phyloP scores from a whole-genome alignment of 2,797 vertebrate genomes.

The Poecilia wingei region DNA sequence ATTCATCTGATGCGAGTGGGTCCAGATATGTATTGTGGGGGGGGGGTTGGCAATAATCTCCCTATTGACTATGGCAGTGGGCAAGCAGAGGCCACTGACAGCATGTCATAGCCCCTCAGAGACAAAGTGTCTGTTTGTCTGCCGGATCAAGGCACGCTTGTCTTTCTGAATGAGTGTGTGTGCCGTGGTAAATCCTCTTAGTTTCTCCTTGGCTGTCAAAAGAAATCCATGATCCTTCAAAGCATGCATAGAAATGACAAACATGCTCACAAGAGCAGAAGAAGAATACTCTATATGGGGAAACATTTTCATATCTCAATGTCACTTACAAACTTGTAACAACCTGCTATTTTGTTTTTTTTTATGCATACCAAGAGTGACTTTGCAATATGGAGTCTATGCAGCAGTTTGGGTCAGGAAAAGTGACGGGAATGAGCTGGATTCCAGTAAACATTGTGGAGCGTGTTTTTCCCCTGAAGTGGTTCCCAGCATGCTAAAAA shows the following conservation, averaged over 20 bases:
- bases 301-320: not conserved
- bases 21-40: slow-evolving; percentile 49
- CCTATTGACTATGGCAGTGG: slow-evolving; percentile 52
- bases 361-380: not conserved
- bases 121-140: slow-evolving; percentile 66
- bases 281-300: not conserved
- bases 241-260: slow-evolving; percentile 28
- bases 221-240: slow-evolving; percentile 18
- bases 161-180: slow-evolving; percentile 33
- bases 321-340: not conserved
- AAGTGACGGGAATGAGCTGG: not conserved
- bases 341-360: not conserved
- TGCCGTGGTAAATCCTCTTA: slow-evolving; percentile 7
- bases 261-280: not conserved
- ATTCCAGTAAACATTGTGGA: slow-evolving; percentile 24
- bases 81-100: slow-evolving; percentile 44
- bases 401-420: slow-evolving; percentile 20
- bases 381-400: not conserved
- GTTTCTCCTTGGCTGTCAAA: slow-evolving; percentile 27
- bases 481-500: not conserved
- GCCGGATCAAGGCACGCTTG: slow-evolving; percentile 32
- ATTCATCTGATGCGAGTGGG: slow-evolving; percentile 38
- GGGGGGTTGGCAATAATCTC: slow-evolving; percentile 52
- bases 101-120: slow-evolving; percentile 40
- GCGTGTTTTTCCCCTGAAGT: not conserved